Base-by-base conservation (phyloP, 1,140 invertebrate species). In the Hesperophylax magnus region DNA sequence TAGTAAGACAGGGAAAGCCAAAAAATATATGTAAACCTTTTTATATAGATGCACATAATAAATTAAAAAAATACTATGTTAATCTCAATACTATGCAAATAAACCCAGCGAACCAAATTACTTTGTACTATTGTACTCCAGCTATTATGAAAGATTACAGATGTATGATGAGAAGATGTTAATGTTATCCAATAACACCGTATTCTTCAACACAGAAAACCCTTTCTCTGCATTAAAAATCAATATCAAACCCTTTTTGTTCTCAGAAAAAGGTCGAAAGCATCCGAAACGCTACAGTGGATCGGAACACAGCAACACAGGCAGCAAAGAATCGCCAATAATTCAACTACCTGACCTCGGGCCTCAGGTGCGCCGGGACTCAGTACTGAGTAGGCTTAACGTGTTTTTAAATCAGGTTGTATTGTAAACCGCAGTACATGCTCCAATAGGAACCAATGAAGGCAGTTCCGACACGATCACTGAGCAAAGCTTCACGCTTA, bases 401-500 rank as follows among this genome's bases (percentile, higher is more conserved):
- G 39, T 61, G 58, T 39, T 77, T 39, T 77, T 34, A 77, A 77
- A 77, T 60, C 74, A 77, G 27, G 76, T 63, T 77, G 76, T 53
- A 77, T 67, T 65, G 61, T 65, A 63, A 77, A 77, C 76, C 76
- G 61, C 76, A 77, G 14, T 22, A 60, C 60, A 67, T 53, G 76
- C 63, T 24, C 39, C 60, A 77, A 65, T 77, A 65, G 76, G 15
- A 61, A 77, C 60, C 76, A 77, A n/a, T 67, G 76, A 53, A 77
- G 74, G 52, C 39, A 47, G 65, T 17, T 39, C n/a, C 52, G 54
- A 56, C 71, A 74, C 22, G 71, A 56, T 20, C 18, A 54, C 65
- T 54, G 52, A 39, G 17, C 9, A n/a, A 22, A 54, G 52, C 52
- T 22, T 54, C 53, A 53, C 47, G 8, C 53, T 56, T 34, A 54